Evolutionary conservation across 1,140 invertebrate species (phyloP), one percentile per base, ranked within the genome.

Genomic region (Drosophila gunungcola): DNA sequence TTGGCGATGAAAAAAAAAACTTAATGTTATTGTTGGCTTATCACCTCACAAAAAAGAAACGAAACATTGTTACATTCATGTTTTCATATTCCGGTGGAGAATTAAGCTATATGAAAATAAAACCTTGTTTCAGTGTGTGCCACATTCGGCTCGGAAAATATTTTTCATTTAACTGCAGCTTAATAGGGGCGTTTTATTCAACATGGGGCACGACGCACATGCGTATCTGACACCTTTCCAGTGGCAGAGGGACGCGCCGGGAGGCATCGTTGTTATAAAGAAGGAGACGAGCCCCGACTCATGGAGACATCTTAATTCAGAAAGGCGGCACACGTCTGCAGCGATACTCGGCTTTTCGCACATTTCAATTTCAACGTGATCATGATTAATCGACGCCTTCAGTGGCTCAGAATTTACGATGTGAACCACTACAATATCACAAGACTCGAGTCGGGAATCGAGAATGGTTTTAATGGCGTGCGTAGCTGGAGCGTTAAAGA

Each of bases 401-500:
- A 70, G 82, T 45, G 38, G 62, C 43, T 82, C 49, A 78, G 73
- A 78, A 74, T 78, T 63, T 78, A 56, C 57, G 83, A 82, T 88
- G 70, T 70, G 63, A 38, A 27, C 32, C 32, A 38, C 32, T 25
- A 38, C 42, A 27, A 60, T 13, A 46, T 10, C 7, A 27, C 3
- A 27, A 4, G 25, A 42, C 10, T 4, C 10, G 13, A 53, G 32
- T 57, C 43, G 27, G 27, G 41, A 7, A 13, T 49, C n/a, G 48
- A 34, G 49, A 58, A 48, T 29, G 38, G 38, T 1, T 10, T 25
- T 79, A 90, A 78, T 90, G 75, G 82, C 80, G 86, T 90, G 86
- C 86, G 86, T 86, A 86, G 72, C 88, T 91, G 88, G 70, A 90
- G 86, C 82, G 86, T 90, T 86, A 90, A 90, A 90, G 75, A 88